Evolutionary conservation across 2,797 vertebrate genomes (phyloP), one percentile per base, ranked within the genome.

Genomic region (Choloepus didactylus): DNA sequence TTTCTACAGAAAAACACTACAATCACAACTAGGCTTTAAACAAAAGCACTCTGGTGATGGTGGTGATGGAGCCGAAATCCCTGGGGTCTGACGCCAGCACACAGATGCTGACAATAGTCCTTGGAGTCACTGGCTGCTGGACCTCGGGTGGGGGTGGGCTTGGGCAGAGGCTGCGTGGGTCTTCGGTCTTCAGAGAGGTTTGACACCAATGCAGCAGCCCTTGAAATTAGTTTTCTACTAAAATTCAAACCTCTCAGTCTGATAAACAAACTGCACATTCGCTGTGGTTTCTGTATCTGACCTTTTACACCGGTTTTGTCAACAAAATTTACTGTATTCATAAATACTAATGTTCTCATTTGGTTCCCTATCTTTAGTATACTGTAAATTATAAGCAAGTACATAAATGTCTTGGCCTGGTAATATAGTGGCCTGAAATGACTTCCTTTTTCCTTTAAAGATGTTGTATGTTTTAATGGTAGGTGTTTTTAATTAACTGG

Each of bases 401-500:
- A 93, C 38, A 85, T 90, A 97, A 96, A 91, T 73, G 87, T 87
- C 88, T 93, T 84, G 89, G 86, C 87, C 96, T 75, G 94, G 96
- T 94, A 97, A 96, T 87, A 89, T 4, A 77, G 19, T 88, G 75
- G 41, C 85, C 93, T 86, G 87, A 97, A 97, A 96, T 82, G 85
- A 95, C 96, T 98, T 98, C 97, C 88, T 96, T 92, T 97, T 97
- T 67, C 60, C 29, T 23, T 95, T 97, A 96, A 97, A 90, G n/a
- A 97, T 93, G 91, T 75, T 95, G 93, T 87, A 31, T 95, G 92
- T 97, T 97, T 97, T 96, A 97, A 98, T 91, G 96, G 97, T 94
- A 90, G 83, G 84, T 96, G 97, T 97, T 97, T 98, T 97, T 98
- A 98, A 98, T 98, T 98, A 98, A 98, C 94, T 97, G 76, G 69